These are phyloP conservation scores for Cephalopachus bancanus DNA, from an alignment of 2,797 vertebrate genomes.

Conservation along the genomic window DNA sequence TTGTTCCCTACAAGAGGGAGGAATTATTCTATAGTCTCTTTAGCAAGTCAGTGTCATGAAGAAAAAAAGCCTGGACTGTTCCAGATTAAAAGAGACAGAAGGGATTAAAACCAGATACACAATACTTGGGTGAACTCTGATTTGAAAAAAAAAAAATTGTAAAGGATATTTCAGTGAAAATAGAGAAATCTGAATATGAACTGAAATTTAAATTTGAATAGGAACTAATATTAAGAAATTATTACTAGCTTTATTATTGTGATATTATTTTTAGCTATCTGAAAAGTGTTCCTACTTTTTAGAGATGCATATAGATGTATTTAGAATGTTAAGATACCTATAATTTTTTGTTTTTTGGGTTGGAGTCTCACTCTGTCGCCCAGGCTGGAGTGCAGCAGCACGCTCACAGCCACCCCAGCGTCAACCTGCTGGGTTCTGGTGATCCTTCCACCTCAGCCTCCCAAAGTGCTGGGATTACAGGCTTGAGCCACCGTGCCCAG, in stretches of 20 bases:
- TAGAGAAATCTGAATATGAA: background rate
- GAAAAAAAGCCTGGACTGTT: background rate
- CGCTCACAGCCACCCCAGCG: too few species aligned
- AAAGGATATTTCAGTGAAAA: constrained; percentile 50
- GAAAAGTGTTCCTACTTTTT: constrained; percentile 52
- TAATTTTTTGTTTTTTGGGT: background rate
- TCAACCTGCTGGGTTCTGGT: too few species aligned
- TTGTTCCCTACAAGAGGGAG: background rate
- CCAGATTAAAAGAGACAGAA: constrained; percentile 10
- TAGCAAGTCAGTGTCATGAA: constrained; percentile 12
- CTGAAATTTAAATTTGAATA: background rate
- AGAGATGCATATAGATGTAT: constrained; percentile 1
- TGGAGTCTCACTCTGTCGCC: too few species aligned
- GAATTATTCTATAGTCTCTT: background rate
- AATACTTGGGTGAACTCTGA: background rate
- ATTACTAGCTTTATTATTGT: constrained; percentile 29
- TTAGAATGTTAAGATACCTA: constrained; percentile 43
- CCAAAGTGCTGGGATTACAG: too few species aligned
- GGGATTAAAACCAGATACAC: background rate
- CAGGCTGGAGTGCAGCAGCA: too few species aligned
- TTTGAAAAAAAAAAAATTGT: constrained; percentile 17
- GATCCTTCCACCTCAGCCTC: too few species aligned
- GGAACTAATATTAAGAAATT: background rate
- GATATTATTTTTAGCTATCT: constrained; percentile 5
- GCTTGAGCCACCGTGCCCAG: too few species aligned